Evolutionary conservation across 2,797 vertebrate genomes (phyloP).

Genomic region (Lindbergichthys nudifrons): DNA sequence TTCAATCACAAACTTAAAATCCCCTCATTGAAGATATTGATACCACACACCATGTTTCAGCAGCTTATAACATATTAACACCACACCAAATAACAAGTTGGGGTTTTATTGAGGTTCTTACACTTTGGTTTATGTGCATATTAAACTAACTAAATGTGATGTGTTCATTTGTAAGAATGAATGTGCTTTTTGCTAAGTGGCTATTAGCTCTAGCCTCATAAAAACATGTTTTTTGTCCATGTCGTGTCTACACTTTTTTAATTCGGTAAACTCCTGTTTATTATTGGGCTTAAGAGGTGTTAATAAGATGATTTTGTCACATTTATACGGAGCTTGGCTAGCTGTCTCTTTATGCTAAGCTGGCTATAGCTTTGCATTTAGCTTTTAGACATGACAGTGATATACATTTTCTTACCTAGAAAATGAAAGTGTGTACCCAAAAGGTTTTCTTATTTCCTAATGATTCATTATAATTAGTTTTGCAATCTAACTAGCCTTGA

Average conservation of each 20-base stretch:
- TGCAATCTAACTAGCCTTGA: neutral
- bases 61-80: neutral
- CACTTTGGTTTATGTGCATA: neutral
- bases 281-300: neutral
- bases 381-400: neutral
- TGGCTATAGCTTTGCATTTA: neutral
- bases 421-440: neutral
- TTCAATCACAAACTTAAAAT: neutral
- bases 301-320: neutral
- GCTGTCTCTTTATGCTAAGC: neutral
- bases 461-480: neutral
- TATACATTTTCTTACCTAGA: neutral
- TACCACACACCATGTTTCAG: neutral
- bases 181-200: neutral
- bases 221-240: neutral
- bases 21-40: too few relatives aligned
- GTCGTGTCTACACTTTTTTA: neutral
- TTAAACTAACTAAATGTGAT: neutral
- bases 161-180: neutral
- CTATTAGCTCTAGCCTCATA: neutral
- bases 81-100: neutral
- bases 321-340: neutral
- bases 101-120: neutral
- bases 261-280: too few relatives aligned
- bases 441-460: neutral